Evolutionary conservation across 2,113 vertebrate genomes (phyloP), one percentile per base, ranked within the genome.

Genomic region (Lucifuga dentata): DNA sequence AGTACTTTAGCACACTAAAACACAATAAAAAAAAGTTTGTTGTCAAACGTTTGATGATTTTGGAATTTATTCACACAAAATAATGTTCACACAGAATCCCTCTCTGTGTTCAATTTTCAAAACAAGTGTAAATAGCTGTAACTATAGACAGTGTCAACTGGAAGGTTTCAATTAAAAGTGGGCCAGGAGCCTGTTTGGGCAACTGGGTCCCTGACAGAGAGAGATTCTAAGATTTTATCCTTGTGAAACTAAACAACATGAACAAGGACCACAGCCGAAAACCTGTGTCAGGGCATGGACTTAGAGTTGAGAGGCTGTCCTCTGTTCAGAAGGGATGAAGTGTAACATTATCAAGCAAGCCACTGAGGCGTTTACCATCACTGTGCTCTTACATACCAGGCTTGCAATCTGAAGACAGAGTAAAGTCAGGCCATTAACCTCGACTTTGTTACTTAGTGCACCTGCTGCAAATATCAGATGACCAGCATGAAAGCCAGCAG

Each of bases 261-360:
- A 68, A 68, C 53, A 76, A 67, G 67, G 60, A 70, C 20, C 50
- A 56, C 4, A 19, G 63, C 70, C 56, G 71, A 39, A 76, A 32
- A 53, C 10, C 15, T 55, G 11, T 21, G 35, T 36, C 33, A 23
- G 12, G 13, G n/a, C 61, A n/a, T 32, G 15, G 38, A 72, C 38
- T 58, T 17, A 15, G 49, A 67, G 29, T 36, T 39, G 48, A 76
- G 68, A 81, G 26, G 48, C 56, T 40, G 36, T 67, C 49, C 56
- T 74, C 46, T 83, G 68, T 84, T 84, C 44, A 10, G 65, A 51
- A 10, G 12, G 79, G 51, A 70, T 66, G 64, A 65, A 46, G 53
- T 83, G 83, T 65, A 85, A 88, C 83, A 58, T 21, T 81, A 59
- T 85, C 74, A 70, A 50, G 56, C 60, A 33, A 76, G 45, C 60